Evolutionary conservation across 2,797 vertebrate species (phyloP), one percentile per base, ranked within the genome.

Genomic region (Pangasius djambal): DNA sequence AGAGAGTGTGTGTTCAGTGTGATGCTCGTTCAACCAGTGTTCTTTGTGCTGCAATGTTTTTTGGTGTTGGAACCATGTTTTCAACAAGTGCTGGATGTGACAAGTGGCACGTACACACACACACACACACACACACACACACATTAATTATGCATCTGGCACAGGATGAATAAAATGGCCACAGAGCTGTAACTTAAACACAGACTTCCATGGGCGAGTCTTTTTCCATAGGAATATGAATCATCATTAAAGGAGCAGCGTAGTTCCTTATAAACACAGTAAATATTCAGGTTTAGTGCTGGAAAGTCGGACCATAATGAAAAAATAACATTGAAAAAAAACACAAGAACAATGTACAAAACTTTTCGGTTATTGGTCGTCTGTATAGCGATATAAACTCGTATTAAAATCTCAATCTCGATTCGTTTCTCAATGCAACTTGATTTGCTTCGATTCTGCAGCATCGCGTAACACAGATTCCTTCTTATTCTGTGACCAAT

Each of bases 221-320:
- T 31, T 83, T 88, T 88, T 13, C 78, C 77, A 59, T 55, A 37
- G 18, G n/a, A 78, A 78, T n/a, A 12, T 52, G 75, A 78, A 52
- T 78, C 15, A 78, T 31, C 28, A 31, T n/a, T 75, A 75, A 81
- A 81, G 78, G 28, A 34, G 15, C 28, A 31, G 37, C 34, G 18
- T 8, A 4, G n/a, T 31, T 31, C 9, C 18, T 31, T 18, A 37
- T 70, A 37, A 37, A 70, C 31, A 15, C 31, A 4, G 2, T 7
- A 37, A 70, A 34, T 3, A 70, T 70, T 7, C 10, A 4, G 70
- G 70, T 40, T 57, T 18, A 12, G 18, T 3, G 70, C 70, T 0
- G 34, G 6, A 37, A 70, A 31, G 13, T 70, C 31, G 31, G 31
- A 70, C 2, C 40, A 40, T 69, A 1, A 69, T 31, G n/a, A 22